A percentile compares a stretch with the other conserved stretches of the same genome.
These are phyloP conservation scores for Drosophila tani DNA, from an alignment of 1,140 invertebrate genomes.

Conservation along the genomic window DNA sequence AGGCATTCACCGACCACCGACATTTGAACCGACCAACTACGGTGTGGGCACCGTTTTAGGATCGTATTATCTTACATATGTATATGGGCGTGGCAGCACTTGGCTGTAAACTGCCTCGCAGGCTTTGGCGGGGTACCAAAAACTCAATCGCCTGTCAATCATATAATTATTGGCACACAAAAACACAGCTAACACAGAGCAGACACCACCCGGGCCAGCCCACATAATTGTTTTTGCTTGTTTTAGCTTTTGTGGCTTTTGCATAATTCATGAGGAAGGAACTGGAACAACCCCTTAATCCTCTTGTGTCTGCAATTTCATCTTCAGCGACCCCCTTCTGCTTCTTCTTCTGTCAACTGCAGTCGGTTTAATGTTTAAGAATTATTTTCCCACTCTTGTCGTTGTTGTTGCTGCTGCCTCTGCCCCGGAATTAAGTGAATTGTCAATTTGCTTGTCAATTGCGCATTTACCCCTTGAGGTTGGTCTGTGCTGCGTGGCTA, in stretches of 20 bases:
- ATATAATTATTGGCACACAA: constrained; percentile 46
- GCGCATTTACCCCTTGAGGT: constrained; percentile 48
- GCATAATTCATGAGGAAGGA: constrained; percentile 52
- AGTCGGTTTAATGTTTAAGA: constrained; percentile 38
- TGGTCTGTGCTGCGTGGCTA: constrained; percentile 16
- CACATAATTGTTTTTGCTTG: constrained; percentile 62
- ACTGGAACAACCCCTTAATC: constrained; percentile 43
- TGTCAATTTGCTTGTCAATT: constrained; percentile 79
- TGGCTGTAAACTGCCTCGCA: constrained; percentile 31
- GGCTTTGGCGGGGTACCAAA: constrained; percentile 10
- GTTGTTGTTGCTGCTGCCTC: constrained; percentile 23
- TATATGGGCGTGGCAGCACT: constrained; percentile 8
- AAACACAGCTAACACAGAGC: not conserved
- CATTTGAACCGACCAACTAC: constrained; percentile 19
- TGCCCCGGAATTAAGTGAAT: constrained; percentile 71
- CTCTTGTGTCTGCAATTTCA: constrained; percentile 25
- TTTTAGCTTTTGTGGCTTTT: constrained; percentile 51
- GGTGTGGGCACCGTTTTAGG: not conserved
- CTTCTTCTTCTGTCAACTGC: constrained; percentile 27
- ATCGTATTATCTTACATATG: constrained; percentile 22
- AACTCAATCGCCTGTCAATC: constrained; percentile 70
- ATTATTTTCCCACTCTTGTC: constrained; percentile 34
- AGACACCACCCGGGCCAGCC: constrained; percentile 1
- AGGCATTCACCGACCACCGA: constrained; percentile 18
- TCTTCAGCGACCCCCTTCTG: not conserved